A percentile compares a stretch with the other conserved stretches of the same genome.
Conservation (phyloP, 2,113 vertebrate genomes). For the Pitta sordida region DNA sequence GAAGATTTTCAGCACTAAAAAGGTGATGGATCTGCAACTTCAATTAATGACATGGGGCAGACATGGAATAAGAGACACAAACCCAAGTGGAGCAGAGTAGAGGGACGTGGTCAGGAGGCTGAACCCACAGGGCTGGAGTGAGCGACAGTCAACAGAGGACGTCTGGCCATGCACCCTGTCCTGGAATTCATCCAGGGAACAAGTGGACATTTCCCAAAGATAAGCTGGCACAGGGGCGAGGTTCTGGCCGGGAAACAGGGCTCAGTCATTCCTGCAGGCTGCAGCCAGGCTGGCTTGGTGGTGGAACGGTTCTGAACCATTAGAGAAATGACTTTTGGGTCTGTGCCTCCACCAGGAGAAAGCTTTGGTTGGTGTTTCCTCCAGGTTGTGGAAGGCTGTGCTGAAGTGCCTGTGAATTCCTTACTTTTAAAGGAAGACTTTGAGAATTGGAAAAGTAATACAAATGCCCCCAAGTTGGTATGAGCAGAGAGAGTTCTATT, state of each 20-base stretch:
- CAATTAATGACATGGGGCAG: neutral
- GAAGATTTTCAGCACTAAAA: neutral
- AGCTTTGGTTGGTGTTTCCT: neutral
- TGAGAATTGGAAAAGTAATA: neutral
- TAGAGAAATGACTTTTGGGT: neutral
- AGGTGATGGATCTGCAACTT: neutral
- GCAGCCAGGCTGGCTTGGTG: neutral
- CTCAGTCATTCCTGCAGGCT: neutral
- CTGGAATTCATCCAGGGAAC: conserved; percentile 15
- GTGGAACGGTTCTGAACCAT: neutral
- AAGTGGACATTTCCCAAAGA: conserved; percentile 57
- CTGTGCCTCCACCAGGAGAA: neutral
- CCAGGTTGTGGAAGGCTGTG: neutral
- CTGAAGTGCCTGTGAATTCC: neutral
- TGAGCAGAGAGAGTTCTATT: neutral
- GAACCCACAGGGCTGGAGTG: neutral
- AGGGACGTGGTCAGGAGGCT: neutral
- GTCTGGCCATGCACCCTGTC: neutral
- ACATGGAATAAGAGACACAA: neutral
- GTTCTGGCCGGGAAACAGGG: neutral
- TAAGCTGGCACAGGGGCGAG: neutral
- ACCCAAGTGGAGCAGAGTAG: neutral
- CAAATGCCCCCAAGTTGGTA: neutral
- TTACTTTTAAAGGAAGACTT: neutral
- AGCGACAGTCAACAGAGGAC: neutral